Base-by-base conservation (phyloP, 2,888 invertebrate genomes). In the Busseola fusca region DNA sequence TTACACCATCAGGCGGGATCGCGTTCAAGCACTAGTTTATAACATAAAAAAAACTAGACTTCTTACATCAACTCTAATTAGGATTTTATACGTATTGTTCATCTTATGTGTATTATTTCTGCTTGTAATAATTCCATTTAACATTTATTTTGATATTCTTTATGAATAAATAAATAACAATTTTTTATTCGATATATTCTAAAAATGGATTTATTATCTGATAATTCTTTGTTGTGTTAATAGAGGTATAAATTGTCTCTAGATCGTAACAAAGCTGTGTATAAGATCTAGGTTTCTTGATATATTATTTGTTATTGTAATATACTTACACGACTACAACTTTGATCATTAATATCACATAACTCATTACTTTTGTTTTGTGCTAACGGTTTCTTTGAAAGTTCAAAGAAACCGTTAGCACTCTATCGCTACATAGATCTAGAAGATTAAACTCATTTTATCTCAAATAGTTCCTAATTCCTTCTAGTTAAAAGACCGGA, bases 401-500 rank as follows among this genome's bases (percentile, higher is more conserved):
- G 14, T 54, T 16, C 42, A 66, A 80, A 64, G 18, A 16, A 63
- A 58, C 16, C 9, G 12, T 21, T 76, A 9, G 21, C 16, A 16
- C 30, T 30, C 6, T 30, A 5, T 5, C 30, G 16, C 4, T 18
- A 14, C 48, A 25, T 56, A 37, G n/a, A 45, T 59, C 45, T 37
- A 37, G 37, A 63, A 59, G 57, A 72, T 73, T 66, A 42, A 21
- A 64, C 48, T 67, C 21, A 25, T 54, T 69, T 56, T 34, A 71
- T 64, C 52, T 56, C 16, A 52, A 67, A 83, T 71, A 74, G 66
- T 64, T 65, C 59, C 57, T 21, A 74, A 59, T 66, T 42, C n/a
- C 54, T 70, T 52, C 69, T 58, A 64, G 66, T 80, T 72, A 84
- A 64, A n/a, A 68, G 45, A 67, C 73, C 69, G 86, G 85, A 86